These are phyloP conservation scores for Pachyseris speciosa DNA, from an alignment of 64 coral and sea anemone species.

Conservation along the genomic window DNA sequence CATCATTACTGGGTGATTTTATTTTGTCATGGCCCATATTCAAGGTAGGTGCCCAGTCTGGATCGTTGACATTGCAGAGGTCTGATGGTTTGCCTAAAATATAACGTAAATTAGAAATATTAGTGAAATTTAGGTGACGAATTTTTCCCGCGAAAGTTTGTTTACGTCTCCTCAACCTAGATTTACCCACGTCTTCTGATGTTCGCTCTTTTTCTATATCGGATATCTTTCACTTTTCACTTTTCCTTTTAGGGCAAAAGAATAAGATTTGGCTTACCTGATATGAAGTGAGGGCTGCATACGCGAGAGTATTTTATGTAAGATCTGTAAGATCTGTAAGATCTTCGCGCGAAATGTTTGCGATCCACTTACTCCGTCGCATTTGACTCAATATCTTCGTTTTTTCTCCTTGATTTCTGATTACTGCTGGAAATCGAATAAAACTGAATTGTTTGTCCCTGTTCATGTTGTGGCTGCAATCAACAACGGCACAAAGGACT, in stretches of 20 bases:
- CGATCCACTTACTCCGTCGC: not conserved
- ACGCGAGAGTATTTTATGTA: not conserved
- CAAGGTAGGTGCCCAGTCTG: not conserved
- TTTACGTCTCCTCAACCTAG: not conserved
- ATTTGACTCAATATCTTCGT: too few relatives aligned
- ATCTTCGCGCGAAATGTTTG: constrained; percentile 12
- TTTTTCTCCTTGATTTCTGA: not conserved
- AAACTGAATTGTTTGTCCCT: not conserved
- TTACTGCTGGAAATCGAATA: not conserved
- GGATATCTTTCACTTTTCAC: too few relatives aligned
- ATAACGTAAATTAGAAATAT: not conserved
- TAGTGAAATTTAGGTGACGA: not conserved
- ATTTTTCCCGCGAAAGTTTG: not conserved
- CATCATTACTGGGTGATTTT: not conserved
- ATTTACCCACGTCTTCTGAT: too few relatives aligned
- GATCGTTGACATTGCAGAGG: not conserved
- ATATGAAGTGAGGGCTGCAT: constrained; percentile 15
- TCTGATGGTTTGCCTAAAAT: constrained; percentile 4
- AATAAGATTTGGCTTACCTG: not conserved
- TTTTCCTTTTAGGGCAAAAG: not conserved
- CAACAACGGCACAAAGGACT: not conserved
- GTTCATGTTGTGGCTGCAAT: not conserved
- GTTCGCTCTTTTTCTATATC: too few relatives aligned
- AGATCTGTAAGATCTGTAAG: not conserved
- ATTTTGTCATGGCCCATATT: not conserved